phyloP scores from a whole-genome alignment of 2,113 vertebrate species.

The Paralichthys olivaceus region DNA sequence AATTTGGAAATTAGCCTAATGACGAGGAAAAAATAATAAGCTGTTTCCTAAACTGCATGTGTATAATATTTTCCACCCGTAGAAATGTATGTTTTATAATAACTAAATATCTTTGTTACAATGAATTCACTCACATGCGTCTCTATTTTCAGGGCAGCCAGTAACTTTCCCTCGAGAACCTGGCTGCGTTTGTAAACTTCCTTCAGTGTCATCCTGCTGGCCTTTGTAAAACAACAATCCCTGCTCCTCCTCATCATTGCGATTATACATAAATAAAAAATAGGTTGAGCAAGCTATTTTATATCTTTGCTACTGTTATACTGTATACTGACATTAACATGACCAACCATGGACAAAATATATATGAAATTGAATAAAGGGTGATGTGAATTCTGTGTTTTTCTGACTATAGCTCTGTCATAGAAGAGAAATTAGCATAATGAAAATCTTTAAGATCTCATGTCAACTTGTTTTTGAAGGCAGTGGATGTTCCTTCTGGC shows the following conservation, averaged over 20 bases:
- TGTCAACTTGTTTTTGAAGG: too few species aligned
- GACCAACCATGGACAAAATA: background rate
- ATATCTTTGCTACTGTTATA: background rate
- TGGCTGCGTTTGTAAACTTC: slow-evolving; percentile 73
- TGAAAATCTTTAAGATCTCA: too few species aligned
- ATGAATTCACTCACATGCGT: background rate
- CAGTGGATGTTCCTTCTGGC: too few species aligned
- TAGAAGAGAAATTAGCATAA: too few species aligned
- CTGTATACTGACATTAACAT: background rate
- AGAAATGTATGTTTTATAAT: background rate
- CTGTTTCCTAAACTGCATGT: background rate
- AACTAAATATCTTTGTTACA: background rate
- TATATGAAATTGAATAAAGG: background rate
- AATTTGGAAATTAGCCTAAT: background rate
- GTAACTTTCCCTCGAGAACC: slow-evolving; percentile 76
- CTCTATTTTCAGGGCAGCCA: slow-evolving; percentile 71
- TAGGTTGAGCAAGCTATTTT: slow-evolving; percentile 1
- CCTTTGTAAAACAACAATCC: slow-evolving; percentile 57
- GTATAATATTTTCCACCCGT: background rate
- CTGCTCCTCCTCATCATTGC: background rate
- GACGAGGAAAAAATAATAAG: background rate
- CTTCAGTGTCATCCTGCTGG: slow-evolving; percentile 63
- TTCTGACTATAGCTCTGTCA: background rate
- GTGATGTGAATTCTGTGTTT: background rate
- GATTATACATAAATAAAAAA: background rate